Evolutionary conservation across 1,140 invertebrate species (phyloP).

Genomic region (Bombyx mandarina): DNA sequence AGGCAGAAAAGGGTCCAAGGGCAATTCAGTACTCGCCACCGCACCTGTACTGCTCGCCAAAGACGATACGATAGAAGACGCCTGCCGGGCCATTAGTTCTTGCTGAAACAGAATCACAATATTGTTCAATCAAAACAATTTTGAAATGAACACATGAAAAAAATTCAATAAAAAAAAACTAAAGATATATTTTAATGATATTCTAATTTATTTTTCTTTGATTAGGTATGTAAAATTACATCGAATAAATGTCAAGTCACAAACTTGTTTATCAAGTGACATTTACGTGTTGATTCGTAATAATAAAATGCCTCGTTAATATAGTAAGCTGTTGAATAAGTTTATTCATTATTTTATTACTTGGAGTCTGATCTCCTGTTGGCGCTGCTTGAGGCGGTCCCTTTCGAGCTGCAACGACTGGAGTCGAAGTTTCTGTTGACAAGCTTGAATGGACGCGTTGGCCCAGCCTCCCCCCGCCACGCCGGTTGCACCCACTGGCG

Average conservation of each 20-base stretch:
- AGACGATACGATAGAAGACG: constrained; percentile 56
- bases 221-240: no score
- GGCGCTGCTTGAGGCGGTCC: constrained; percentile 87
- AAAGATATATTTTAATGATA: background rate
- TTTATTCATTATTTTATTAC: constrained; percentile 50
- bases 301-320: no score
- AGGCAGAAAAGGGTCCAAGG: constrained; percentile 85
- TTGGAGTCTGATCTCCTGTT: constrained; percentile 90
- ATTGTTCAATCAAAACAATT: no score
- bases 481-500: constrained; percentile 74
- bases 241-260: no score
- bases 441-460: constrained; percentile 75
- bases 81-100: constrained; percentile 80
- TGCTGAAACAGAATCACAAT: constrained; percentile 62
- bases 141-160: no score
- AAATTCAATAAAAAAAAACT: no score
- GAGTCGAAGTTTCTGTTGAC: constrained; percentile 84
- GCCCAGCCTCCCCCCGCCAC: constrained; percentile 72
- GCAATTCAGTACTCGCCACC: constrained; percentile 52
- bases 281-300: no score
- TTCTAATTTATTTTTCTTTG: background rate
- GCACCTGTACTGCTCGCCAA: constrained; percentile 69
- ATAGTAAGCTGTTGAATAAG: no score
- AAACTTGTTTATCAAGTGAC: no score
- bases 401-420: constrained; percentile 89